Evolutionary conservation across 2,888 invertebrate species (phyloP), one percentile per base, ranked within the genome.

Genomic region (Nomada ruficornis): DNA sequence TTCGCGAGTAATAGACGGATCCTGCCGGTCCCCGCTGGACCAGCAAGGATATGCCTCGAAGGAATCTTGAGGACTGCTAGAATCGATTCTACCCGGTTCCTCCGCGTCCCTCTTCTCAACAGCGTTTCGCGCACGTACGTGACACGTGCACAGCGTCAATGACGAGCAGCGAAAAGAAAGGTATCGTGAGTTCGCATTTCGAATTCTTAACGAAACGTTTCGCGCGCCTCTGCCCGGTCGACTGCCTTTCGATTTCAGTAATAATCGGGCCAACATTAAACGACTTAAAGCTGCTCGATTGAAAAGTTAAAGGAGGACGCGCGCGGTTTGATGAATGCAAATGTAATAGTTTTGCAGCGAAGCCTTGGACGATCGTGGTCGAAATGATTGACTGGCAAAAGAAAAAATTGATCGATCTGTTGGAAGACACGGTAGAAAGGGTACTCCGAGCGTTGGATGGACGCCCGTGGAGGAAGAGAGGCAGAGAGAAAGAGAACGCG

Each of bases 21-120:
- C 65, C 63, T 55, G 69, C 64, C 10, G 47, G 11, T 47, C 2
- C 73, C 29, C 62, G 64, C 47, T 76, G 74, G 62, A 73, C 68
- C 65, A 36, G 69, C 77, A 69, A 77, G 74, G 77, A 87, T 68
- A 74, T 7, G 64, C 23, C 52, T 50, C 55, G 44, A 15, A 50
- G 81, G 75, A 78, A 69, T 88, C 83, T 83, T 69, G 80, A 82
- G 78, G 77, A 77, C 80, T 87, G 70, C 52, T 77, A 65, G 80
- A 82, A 82, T 80, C 82, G 82, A 82, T 88, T 80, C 81, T 65
- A 74, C 55, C 42, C 77, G 67, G 70, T 20, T 20, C 79, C 26
- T 54, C 52, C 36, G 60, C 79, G 62, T 64, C 9, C 65, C 57
- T 52, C 73, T 52, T 60, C 55, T 84, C 80, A 75, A 82, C 71